These are phyloP conservation scores for Gorsachius goisagi DNA, from an alignment of 2,113 vertebrate genomes.

Conservation along the genomic window DNA sequence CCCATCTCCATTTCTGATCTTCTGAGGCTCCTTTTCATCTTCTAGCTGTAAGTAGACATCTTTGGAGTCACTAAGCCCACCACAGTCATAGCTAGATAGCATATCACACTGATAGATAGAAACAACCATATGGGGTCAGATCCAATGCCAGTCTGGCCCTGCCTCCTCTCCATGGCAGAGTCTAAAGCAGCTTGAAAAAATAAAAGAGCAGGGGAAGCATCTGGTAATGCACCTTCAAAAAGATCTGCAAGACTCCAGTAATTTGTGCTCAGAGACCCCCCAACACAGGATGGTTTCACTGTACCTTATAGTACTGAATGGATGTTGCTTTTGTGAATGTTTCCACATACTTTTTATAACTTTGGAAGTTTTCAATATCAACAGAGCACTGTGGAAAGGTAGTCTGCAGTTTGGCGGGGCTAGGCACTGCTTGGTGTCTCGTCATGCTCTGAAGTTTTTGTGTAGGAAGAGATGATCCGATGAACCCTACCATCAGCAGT, in stretches of 20 bases:
- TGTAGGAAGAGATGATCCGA: not conserved
- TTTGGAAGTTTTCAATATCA: not conserved
- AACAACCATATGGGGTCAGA: not conserved
- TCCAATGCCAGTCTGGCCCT: not conserved
- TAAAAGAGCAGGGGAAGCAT: not conserved
- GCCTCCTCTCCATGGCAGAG: not conserved
- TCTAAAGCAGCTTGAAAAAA: not conserved
- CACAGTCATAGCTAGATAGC: not conserved
- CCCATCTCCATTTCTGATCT: not conserved
- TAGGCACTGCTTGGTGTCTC: not conserved
- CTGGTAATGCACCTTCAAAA: not conserved
- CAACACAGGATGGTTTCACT: not conserved
- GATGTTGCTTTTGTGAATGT: not conserved
- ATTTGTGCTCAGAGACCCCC: not conserved
- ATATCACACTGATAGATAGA: not conserved
- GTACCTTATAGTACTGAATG: fast-evolving
- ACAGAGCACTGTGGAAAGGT: not conserved
- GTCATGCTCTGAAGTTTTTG: not conserved
- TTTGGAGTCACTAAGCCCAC: not conserved
- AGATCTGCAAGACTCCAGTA: not conserved
- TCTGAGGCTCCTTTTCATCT: not conserved
- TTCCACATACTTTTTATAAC: fast-evolving
- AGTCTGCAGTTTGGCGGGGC: not conserved
- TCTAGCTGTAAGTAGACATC: not conserved
- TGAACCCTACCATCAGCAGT: too few species aligned